phyloP scores from a whole-genome alignment of 2,113 vertebrate species.

The Bos javanicus region DNA sequence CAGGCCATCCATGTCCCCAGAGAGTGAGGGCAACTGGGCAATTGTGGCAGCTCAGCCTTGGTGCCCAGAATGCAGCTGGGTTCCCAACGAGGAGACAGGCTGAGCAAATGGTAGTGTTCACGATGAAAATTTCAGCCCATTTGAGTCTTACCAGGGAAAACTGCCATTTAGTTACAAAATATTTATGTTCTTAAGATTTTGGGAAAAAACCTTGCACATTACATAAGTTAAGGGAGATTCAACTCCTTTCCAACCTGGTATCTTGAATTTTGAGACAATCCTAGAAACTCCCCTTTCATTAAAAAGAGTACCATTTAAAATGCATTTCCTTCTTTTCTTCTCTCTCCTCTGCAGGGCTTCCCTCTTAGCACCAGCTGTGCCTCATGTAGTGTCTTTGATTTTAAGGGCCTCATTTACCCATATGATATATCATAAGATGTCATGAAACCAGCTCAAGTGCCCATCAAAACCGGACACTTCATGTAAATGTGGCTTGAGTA shows the following conservation, averaged over 20 bases:
- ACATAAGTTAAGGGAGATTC: conserved; percentile 18
- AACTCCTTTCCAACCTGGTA: background rate
- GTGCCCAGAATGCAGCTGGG: background rate
- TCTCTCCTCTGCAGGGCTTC: background rate
- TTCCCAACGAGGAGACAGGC: background rate
- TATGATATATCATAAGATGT: background rate
- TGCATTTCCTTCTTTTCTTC: background rate
- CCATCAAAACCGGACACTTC: background rate
- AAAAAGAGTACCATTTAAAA: background rate
- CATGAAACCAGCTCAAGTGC: background rate
- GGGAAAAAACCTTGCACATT: background rate
- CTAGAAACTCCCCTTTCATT: background rate
- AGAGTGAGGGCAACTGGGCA: background rate
- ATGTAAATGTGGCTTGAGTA: background rate
- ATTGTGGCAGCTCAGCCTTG: background rate
- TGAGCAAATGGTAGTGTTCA: background rate
- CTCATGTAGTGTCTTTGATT: background rate
- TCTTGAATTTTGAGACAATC: background rate
- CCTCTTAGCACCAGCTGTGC: background rate
- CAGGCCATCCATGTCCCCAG: background rate
- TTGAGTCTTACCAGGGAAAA: background rate
- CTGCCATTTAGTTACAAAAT: background rate
- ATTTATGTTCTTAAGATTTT: background rate
- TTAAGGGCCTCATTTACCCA: background rate
- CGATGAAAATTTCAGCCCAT: background rate